These are phyloP conservation scores for Cydia strobilella DNA, from an alignment of 1,140 invertebrate genomes.

Conservation along the genomic window DNA sequence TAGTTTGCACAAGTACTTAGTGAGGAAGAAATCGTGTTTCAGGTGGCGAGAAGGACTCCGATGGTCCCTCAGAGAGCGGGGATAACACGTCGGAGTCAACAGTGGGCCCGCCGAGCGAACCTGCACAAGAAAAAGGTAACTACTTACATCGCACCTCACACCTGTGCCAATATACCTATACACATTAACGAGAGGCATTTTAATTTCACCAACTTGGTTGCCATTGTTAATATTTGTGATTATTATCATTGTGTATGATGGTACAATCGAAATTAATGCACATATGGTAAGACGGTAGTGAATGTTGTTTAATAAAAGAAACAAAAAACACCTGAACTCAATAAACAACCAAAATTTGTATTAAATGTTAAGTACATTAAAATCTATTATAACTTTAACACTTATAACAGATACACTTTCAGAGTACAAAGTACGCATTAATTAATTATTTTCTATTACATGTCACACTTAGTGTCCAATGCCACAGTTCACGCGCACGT, in stretches of 20 bases:
- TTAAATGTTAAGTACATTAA: no score
- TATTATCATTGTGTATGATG: neutral
- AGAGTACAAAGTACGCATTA: neutral
- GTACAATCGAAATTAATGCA: neutral
- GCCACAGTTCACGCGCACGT: neutral
- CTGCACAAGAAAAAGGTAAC: slow-evolving; percentile 77
- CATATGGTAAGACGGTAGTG: no score
- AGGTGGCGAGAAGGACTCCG: slow-evolving; percentile 79
- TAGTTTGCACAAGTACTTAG: neutral
- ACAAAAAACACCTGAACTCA: no score
- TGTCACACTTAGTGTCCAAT: no score
- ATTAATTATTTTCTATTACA: neutral
- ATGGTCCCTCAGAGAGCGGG: slow-evolving; percentile 78
- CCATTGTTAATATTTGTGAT: neutral
- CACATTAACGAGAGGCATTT: neutral
- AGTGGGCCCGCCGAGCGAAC: slow-evolving; percentile 65
- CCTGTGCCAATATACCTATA: slow-evolving; percentile 10
- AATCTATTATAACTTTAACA: no score
- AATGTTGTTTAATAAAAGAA: no score
- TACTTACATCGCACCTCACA: neutral
- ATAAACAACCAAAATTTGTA: no score
- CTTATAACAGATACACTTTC: neutral
- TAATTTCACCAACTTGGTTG: neutral
- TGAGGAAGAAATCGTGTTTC: slow-evolving; percentile 40
- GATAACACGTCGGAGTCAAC: slow-evolving; percentile 77